Base-by-base conservation (phyloP, 2,797 vertebrate species). In the Acrossocheilus fasciatus region DNA sequence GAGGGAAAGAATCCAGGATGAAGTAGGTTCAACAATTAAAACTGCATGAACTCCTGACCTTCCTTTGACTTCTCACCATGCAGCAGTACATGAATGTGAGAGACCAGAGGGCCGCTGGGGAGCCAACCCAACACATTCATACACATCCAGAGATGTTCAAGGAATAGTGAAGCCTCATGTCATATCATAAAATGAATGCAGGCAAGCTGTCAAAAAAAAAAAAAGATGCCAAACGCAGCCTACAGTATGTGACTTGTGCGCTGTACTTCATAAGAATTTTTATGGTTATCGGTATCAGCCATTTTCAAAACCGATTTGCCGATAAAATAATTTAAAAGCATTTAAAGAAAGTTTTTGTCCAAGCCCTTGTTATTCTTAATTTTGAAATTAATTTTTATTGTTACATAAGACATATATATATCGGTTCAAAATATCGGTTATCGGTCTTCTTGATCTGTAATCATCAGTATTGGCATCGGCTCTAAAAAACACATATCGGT, bases 11-110 rank as follows among this genome's bases (percentile, higher is more conserved):
- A 81, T 69, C 86, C 80, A 36, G 50, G 10, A 34, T 43, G 76
- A 81, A 81, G 72, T 57, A 62, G 23, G 26, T 83, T 73, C 76
- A 50, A 84, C 86, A 87, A 95, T 96, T 94, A 95, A 95, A 93
- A 90, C 92, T 95, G 93, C 93, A 94, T 95, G 93, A 95, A 94
- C 91, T 90, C 72, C n/a, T 94, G 94, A 95, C 93, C 94, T 93
- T 90, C 70, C 86, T 36, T 73, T 94, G 94, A 94, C 93, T 91
- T 89, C 82, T 89, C 64, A 52, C 86, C 43, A 50, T 23, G 47
- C 36, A 64, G 79, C 23, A 59, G 43, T 30, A 81, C 52, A 79
- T 70, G 57, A 54, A 84, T 59, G 75, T 62, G 4, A 83, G 10
- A 69, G 54, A 86, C 81, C n/a, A 43, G 39, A 64, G 57, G 20